Conservation (phyloP, 2,113 vertebrate species). For the Mobula birostris region DNA sequence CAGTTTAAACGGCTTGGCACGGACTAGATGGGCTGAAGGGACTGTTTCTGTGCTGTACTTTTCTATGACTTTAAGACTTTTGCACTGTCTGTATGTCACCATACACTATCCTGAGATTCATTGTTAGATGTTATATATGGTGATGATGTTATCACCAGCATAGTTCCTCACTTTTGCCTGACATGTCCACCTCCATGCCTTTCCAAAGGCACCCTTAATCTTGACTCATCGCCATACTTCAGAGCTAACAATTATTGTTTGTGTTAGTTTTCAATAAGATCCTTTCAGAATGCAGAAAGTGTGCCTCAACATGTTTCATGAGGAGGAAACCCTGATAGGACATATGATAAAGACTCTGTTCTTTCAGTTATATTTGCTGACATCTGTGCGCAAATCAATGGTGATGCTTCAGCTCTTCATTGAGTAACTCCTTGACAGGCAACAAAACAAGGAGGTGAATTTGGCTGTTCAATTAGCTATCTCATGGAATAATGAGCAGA, state of each 20-base stretch:
- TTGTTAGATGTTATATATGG: too few species aligned
- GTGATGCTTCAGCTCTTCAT: neutral
- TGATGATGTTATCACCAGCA: neutral
- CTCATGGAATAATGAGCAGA: neutral
- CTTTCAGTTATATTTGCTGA: neutral
- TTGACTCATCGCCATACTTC: neutral
- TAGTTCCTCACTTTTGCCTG: neutral
- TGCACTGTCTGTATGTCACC: too few species aligned
- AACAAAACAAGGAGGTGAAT: neutral
- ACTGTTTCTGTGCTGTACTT: too few species aligned
- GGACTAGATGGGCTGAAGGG: too few species aligned
- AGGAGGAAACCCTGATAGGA: neutral
- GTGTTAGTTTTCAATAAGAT: neutral
- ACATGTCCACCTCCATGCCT: neutral
- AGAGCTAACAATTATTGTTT: neutral
- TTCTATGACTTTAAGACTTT: too few species aligned
- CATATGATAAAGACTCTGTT: neutral
- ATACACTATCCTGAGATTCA: too few species aligned
- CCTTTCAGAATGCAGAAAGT: neutral
- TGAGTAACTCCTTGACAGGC: neutral
- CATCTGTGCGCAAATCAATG: neutral
- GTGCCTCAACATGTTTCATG: neutral
- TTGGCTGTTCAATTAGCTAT: neutral
- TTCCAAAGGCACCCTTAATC: neutral
- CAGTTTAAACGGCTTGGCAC: too few species aligned